phyloP scores from a whole-genome alignment of 2,888 invertebrate species.

The Subacronicta megacephala region DNA sequence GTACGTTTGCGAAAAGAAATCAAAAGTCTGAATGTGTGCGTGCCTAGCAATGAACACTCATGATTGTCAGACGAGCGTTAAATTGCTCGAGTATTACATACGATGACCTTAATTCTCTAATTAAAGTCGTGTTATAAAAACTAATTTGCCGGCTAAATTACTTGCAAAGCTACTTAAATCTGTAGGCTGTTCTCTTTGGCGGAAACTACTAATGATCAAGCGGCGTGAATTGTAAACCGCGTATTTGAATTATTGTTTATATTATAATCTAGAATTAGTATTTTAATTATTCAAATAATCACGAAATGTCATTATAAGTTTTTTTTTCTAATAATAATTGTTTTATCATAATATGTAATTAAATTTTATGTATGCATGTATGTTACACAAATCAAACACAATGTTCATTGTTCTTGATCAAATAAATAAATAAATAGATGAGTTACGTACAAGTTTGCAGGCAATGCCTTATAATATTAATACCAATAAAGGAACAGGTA shows the following conservation, averaged over 20 bases:
- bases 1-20: constrained; percentile 67
- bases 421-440: no score
- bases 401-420: no score
- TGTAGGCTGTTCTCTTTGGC: constrained; percentile 38
- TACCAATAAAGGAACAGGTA: constrained; percentile 55
- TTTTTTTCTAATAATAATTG: no score
- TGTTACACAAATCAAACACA: no score
- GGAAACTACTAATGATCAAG: constrained; percentile 42
- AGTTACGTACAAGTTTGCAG: constrained; percentile 45
- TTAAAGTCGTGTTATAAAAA: constrained; percentile 57
- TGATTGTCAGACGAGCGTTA: constrained; percentile 57
- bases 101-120: constrained; percentile 64
- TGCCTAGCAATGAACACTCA: constrained; percentile 54
- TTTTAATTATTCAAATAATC: no score
- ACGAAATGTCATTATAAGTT: no score
- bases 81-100: constrained; percentile 54
- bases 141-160: constrained; percentile 42
- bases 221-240: constrained; percentile 35
- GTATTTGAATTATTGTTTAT: no score
- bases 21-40: constrained; percentile 54
- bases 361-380: no score
- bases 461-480: constrained; percentile 41
- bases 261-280: no score
- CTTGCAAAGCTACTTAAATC: constrained; percentile 38
- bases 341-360: no score